Evolutionary conservation across 2,797 vertebrate genomes (phyloP).

Genomic region (Hippopotamyrus pictus): DNA sequence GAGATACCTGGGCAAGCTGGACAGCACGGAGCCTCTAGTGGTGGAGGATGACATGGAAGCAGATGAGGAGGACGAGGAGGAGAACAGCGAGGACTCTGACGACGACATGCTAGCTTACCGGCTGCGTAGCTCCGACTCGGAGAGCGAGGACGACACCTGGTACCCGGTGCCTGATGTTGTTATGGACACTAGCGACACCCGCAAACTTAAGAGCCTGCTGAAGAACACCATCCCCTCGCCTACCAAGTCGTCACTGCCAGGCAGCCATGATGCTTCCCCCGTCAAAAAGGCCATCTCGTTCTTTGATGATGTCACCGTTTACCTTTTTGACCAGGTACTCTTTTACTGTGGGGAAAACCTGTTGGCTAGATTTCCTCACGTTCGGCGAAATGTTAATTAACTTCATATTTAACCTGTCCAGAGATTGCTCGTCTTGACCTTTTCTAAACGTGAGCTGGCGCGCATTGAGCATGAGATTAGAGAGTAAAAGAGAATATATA

Average conservation of each 20-base stretch:
- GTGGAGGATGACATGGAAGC: constrained; percentile 82
- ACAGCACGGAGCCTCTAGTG: constrained; percentile 58
- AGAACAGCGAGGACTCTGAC: constrained; percentile 84
- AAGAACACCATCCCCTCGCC: constrained; percentile 53
- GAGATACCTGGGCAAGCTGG: constrained; percentile 78
- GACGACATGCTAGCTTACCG: constrained; percentile 81
- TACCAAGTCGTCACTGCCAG: constrained; percentile 38
- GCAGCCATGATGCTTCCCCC: constrained; percentile 33
- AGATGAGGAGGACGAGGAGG: constrained; percentile 82
- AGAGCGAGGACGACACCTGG: constrained; percentile 76
- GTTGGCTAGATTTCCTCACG: not conserved
- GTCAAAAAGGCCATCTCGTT: constrained; percentile 84
- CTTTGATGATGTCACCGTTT: constrained; percentile 96
- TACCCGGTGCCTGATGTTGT: constrained; percentile 78
- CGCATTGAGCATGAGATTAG: not conserved
- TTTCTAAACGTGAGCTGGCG: not conserved
- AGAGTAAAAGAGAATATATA: not conserved
- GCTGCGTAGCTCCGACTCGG: constrained; percentile 81
- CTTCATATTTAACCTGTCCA: not conserved
- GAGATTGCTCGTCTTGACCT: not conserved
- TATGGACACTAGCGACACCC: constrained; percentile 58
- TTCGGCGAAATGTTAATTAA: not conserved
- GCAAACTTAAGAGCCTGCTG: constrained; percentile 80
- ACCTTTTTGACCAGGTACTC: constrained; percentile 91
- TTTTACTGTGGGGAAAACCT: not conserved